Evolutionary conservation across 2,888 invertebrate genomes (phyloP), one percentile per base, ranked within the genome.

Genomic region (Tuberolachnus salignus): DNA sequence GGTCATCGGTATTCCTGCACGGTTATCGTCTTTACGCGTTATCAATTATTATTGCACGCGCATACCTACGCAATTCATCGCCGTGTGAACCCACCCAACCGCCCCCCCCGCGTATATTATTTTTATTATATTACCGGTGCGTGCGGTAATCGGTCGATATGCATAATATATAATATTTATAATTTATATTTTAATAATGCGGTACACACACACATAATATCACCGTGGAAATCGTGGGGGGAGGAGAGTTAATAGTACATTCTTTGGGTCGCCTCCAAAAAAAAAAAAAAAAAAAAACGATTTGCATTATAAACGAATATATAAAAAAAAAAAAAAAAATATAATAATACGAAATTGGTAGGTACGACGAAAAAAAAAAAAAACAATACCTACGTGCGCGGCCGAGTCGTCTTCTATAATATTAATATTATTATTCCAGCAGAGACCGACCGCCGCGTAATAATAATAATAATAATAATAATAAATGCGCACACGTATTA

Each of bases 281-380:
- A 51, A n/a, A n/a, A n/a, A n/a, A n/a, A n/a, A n/a, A n/a, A n/a
- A n/a, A n/a, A 51, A 51, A 51, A 74, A 64, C 23, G 63, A 74
- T 74, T 74, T 74, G 64, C 73, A 64, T 74, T 49, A 49, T 49
- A 49, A 11, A 51, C n/a, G 8, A 6, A 14, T 49, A 49, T 19
- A 63, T 63, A 74, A 64, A 74, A 63, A 23, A 74, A 53, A 73
- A 70, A 55, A 21, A 70, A 66, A 61, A 49, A 26, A 34, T 44
- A 59, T 61, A 26, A 55, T n/a, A n/a, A n/a, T n/a, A n/a, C n/a
- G n/a, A n/a, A n/a, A n/a, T n/a, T n/a, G 42, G 44, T n/a, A 61
- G 34, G 51, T 57, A 59, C 11, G 42, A n/a, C 21, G 70, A 46
- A 44, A 44, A 23, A n/a, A n/a, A n/a, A n/a, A n/a, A n/a, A n/a